Conservation (phyloP, 2,113 vertebrate genomes). For the Clarias magur region DNA sequence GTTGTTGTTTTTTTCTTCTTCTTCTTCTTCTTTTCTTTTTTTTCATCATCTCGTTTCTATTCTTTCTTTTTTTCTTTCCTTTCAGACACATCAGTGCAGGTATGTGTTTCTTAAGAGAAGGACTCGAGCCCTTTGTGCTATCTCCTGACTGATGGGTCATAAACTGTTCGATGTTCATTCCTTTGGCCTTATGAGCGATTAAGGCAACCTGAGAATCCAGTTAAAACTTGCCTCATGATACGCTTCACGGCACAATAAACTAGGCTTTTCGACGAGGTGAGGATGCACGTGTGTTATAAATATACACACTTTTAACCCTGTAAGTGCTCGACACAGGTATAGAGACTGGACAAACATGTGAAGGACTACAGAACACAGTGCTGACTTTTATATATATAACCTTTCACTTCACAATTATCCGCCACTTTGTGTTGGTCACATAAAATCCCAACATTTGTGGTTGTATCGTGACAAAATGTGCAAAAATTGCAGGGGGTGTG, state of each 20-base stretch:
- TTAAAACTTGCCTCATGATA: constrained; percentile 60
- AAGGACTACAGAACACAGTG: background rate
- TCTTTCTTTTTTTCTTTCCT: background rate
- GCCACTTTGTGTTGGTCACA: too few relatives aligned
- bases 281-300: background rate
- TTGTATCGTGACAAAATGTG: too few relatives aligned
- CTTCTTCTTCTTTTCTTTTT: background rate
- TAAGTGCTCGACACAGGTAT: background rate
- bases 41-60: background rate
- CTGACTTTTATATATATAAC: background rate
- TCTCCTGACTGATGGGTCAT: background rate
- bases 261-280: background rate
- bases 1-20: background rate
- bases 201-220: constrained; percentile 49
- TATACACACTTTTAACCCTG: background rate
- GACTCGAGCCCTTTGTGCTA: constrained; percentile 2
- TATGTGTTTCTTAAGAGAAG: background rate
- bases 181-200: constrained; percentile 39
- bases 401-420: too few relatives aligned
- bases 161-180: constrained; percentile 28
- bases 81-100: background rate
- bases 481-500: too few relatives aligned
- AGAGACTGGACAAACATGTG: background rate
- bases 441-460: too few relatives aligned
- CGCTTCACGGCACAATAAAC: constrained; percentile 18